phyloP scores from a whole-genome alignment of 1,140 invertebrate species.

The Lasaia peninsularis region DNA sequence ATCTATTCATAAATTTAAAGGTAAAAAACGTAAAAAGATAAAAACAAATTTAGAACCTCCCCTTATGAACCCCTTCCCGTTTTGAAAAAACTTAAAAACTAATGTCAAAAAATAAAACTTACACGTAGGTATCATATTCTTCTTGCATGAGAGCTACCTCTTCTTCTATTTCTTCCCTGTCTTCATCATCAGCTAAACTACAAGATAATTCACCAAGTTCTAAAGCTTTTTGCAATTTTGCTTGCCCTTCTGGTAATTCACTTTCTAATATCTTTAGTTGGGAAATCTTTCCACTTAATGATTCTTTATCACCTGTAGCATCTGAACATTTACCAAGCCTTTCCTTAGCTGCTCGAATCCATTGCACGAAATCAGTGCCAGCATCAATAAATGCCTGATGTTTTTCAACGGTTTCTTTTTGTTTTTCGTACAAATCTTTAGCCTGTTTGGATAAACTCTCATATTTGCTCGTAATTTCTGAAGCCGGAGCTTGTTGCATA shows the following conservation, averaged over 20 bases:
- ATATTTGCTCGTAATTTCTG: slow-evolving; percentile 93
- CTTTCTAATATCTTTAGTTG: slow-evolving; percentile 90
- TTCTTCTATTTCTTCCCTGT: slow-evolving; percentile 93
- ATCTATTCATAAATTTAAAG: no score
- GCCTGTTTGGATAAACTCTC: slow-evolving; percentile 93
- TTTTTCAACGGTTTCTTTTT: slow-evolving; percentile 92
- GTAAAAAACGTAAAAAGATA: no score
- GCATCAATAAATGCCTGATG: slow-evolving; percentile 94
- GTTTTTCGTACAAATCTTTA: slow-evolving; percentile 92
- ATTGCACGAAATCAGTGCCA: slow-evolving; percentile 93
- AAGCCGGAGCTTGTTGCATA: slow-evolving; percentile 89
- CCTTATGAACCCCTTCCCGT: no score
- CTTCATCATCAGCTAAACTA: slow-evolving; percentile 88
- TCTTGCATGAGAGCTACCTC: slow-evolving; percentile 93
- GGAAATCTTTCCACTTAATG: slow-evolving; percentile 88
- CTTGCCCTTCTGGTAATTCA: slow-evolving; percentile 88
- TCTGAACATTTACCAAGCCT: slow-evolving; percentile 95
- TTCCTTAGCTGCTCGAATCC: slow-evolving; percentile 93
- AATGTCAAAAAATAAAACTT: slow-evolving; percentile 57
- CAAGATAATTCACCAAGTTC: slow-evolving; percentile 90
- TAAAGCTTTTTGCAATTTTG: slow-evolving; percentile 88
- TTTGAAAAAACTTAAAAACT: no score
- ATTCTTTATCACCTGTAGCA: slow-evolving; percentile 95
- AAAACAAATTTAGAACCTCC: no score
- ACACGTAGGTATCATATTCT: slow-evolving; percentile 90